A percentile compares a stretch with the other conserved stretches of the same genome.
Conservation (phyloP, 1,140 invertebrate species). For the Drosophila fuyamai region DNA sequence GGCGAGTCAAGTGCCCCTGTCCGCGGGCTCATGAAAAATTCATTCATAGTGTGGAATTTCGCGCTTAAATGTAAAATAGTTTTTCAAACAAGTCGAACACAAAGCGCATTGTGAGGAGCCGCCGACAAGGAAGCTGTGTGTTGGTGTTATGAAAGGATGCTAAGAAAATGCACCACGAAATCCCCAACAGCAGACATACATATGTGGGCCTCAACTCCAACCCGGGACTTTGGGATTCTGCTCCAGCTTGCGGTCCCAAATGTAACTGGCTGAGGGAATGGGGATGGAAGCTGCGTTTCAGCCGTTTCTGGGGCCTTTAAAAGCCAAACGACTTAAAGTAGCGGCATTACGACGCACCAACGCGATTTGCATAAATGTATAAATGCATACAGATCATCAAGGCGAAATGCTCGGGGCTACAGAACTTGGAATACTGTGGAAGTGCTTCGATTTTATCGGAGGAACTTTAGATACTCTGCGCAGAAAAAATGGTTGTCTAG, state of each 20-base stretch:
- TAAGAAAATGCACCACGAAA: conserved; percentile 70
- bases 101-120: conserved; percentile 71
- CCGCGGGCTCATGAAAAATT: conserved; percentile 79
- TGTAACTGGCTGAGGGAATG: conserved; percentile 34
- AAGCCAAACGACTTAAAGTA: conserved; percentile 79
- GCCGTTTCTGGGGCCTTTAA: conserved; percentile 58
- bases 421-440: conserved; percentile 8
- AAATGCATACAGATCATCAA: conserved; percentile 70
- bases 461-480: not conserved
- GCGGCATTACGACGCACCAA: conserved; percentile 79
- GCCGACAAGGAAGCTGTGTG: conserved; percentile 59
- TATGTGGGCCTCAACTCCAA: conserved; percentile 11
- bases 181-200: conserved; percentile 38
- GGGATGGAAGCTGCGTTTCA: conserved; percentile 59
- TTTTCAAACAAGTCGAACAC: conserved; percentile 82
- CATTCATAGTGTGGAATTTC: conserved; percentile 84
- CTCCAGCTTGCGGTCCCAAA: conserved; percentile 22
- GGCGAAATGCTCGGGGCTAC: not conserved
- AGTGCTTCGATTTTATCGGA: not conserved
- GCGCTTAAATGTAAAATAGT: conserved; percentile 84
- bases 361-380: conserved; percentile 81
- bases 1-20: conserved; percentile 37
- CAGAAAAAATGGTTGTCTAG: no score
- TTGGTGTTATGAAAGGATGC: conserved; percentile 70
- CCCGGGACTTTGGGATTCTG: no score